Percentiles rank a stretch among this genome's conserved stretches.
Conservation (phyloP, 2,113 vertebrate genomes). For the Peromyscus leucopus region DNA sequence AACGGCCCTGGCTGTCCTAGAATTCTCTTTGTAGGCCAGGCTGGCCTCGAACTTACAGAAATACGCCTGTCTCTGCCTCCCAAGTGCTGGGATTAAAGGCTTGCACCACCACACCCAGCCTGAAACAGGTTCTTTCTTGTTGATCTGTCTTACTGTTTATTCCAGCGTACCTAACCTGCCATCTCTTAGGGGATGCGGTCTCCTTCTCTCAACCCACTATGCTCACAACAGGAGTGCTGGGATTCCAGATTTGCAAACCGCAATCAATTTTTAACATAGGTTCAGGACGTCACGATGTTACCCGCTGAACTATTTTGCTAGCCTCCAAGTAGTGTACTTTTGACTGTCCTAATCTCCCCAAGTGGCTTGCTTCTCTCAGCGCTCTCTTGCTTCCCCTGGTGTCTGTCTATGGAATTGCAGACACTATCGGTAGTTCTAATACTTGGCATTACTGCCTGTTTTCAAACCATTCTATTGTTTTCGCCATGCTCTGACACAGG, state of each 20-base stretch:
- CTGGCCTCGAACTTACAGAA: background rate
- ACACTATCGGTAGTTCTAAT: background rate
- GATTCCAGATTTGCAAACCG: background rate
- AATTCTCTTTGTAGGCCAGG: background rate
- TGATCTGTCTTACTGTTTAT: background rate
- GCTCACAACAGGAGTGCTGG: background rate
- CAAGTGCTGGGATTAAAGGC: background rate
- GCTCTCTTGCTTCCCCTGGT: background rate
- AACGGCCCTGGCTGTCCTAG: background rate
- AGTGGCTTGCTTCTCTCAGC: background rate
- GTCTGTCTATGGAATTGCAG: background rate
- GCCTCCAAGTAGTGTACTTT: background rate
- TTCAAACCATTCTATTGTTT: background rate
- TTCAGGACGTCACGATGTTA: background rate
- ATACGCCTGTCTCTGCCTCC: background rate
- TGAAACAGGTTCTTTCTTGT: background rate
- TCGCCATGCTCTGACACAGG: background rate
- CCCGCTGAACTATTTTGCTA: background rate
- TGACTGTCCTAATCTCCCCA: background rate
- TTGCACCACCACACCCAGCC: background rate
- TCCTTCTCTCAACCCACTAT: background rate
- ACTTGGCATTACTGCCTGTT: background rate
- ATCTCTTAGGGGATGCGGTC: background rate
- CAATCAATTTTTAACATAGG: background rate
- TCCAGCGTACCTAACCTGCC: background rate